phyloP scores from a whole-genome alignment of 2,888 invertebrate species.

The Elgonia sp. region DNA sequence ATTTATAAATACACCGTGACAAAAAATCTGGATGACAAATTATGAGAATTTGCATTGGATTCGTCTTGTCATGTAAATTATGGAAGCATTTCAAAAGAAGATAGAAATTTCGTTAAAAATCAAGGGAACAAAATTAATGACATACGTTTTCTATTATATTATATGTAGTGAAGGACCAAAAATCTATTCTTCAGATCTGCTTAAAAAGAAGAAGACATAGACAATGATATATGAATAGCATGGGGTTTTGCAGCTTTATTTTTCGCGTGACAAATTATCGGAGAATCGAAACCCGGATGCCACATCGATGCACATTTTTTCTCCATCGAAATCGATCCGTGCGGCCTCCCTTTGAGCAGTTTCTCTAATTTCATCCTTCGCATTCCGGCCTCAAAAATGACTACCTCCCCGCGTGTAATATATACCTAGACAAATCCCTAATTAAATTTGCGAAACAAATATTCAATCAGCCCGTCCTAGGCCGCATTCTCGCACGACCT shows the following conservation, averaged over 20 bases:
- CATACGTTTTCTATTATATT: no score
- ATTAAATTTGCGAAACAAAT: slow-evolving; percentile 68
- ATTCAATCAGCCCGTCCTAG: slow-evolving; percentile 53
- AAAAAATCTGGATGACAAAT: background rate
- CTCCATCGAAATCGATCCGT: slow-evolving; percentile 10
- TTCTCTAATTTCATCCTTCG: slow-evolving; percentile 55
- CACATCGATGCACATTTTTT: slow-evolving; percentile 13
- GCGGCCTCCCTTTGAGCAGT: slow-evolving; percentile 55
- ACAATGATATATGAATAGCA: background rate
- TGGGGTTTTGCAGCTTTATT: background rate
- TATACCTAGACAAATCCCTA: slow-evolving; percentile 48
- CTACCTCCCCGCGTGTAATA: slow-evolving; percentile 51
- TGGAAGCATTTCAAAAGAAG: background rate
- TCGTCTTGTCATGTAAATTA: background rate
- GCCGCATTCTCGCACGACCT: slow-evolving; percentile 24
- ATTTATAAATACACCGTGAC: slow-evolving; percentile 1
- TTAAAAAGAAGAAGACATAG: no score
- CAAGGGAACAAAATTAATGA: no score
- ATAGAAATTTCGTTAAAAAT: no score
- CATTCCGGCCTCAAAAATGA: slow-evolving; percentile 54
- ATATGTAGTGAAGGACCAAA: no score
- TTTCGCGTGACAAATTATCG: slow-evolving; percentile 22
- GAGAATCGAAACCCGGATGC: slow-evolving; percentile 1
- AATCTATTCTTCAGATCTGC: no score
- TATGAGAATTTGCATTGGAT: background rate